Evolutionary conservation across 1,140 invertebrate species (phyloP).

Genomic region (Drosophila gunungcola): DNA sequence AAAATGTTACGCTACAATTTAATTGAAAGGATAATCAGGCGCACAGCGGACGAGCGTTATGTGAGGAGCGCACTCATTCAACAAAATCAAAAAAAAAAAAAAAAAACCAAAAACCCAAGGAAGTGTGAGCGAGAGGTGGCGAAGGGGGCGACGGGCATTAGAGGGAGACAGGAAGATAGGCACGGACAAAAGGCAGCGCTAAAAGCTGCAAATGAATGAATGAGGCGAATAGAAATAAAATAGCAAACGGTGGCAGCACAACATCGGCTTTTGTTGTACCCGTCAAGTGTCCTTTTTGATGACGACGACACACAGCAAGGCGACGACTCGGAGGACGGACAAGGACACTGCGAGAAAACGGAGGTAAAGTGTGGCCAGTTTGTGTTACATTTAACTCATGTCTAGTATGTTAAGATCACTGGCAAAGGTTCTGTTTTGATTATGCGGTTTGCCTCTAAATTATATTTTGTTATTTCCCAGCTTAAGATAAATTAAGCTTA

Average conservation of each 20-base stretch:
- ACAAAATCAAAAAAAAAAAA: conserved; percentile 5
- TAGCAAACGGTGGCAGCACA: conserved; percentile 65
- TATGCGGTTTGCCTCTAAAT: too few species aligned
- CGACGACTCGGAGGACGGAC: conserved; percentile 16
- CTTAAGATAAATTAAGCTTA: too few species aligned
- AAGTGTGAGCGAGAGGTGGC: neutral
- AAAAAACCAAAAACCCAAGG: neutral
- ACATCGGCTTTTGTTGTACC: conserved; percentile 78
- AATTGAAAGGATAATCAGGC: conserved; percentile 83
- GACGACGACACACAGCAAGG: conserved; percentile 46
- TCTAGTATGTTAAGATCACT: too few species aligned
- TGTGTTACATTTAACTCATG: neutral
- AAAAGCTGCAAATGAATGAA: conserved; percentile 61
- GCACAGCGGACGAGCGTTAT: conserved; percentile 67
- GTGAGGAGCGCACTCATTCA: conserved; percentile 53
- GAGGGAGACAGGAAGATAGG: conserved; percentile 13
- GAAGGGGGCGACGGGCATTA: conserved; percentile 3
- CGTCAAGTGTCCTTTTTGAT: conserved; percentile 81
- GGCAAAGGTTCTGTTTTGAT: too few species aligned
- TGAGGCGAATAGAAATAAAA: conserved; percentile 79
- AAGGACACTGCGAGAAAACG: conserved; percentile 1
- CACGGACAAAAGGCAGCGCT: conserved; percentile 67
- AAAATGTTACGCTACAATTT: conserved; percentile 84
- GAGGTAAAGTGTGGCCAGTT: neutral
- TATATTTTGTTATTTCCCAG: too few species aligned